These are phyloP conservation scores for Antidorcas marsupialis DNA, from an alignment of 2,113 vertebrate species.

Conservation along the genomic window DNA sequence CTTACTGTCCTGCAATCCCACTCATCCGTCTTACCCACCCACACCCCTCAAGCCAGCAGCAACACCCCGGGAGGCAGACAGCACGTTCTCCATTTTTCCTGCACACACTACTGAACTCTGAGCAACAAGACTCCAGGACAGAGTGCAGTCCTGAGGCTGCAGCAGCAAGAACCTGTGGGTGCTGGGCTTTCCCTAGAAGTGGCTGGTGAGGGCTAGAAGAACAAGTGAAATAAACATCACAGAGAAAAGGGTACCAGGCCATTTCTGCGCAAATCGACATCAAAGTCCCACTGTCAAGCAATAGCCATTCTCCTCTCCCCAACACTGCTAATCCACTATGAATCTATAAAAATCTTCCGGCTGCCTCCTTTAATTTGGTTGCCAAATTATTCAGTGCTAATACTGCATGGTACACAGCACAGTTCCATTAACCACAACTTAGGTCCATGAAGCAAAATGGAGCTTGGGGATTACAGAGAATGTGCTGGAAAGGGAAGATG, in stretches of 20 bases:
- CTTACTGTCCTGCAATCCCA: not conserved
- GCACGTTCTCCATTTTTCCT: not conserved
- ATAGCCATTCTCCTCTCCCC: not conserved
- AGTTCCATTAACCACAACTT: slow-evolving; percentile 58
- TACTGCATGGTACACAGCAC: not conserved
- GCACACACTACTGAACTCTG: not conserved
- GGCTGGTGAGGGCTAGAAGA: not conserved
- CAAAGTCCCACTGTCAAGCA: not conserved
- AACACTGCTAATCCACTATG: slow-evolving; percentile 23
- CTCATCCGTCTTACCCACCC: not conserved
- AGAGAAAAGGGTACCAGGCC: not conserved
- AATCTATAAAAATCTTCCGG: slow-evolving; percentile 34
- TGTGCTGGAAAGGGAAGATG: not conserved
- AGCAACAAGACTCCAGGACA: not conserved
- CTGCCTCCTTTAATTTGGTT: slow-evolving; percentile 25
- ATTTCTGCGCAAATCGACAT: not conserved
- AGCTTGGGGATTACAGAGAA: not conserved
- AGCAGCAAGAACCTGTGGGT: not conserved
- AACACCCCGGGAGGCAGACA: accelerated
- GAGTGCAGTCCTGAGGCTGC: no score
- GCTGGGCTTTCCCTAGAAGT: not conserved
- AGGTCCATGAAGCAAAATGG: slow-evolving; percentile 46
- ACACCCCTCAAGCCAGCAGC: not conserved
- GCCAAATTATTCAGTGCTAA: slow-evolving; percentile 50
- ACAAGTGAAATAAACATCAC: not conserved